Percentiles rank a stretch among this genome's conserved stretches.
phyloP scores from a whole-genome alignment of 1,140 invertebrate genomes.

The Zaprionus ornatus region DNA sequence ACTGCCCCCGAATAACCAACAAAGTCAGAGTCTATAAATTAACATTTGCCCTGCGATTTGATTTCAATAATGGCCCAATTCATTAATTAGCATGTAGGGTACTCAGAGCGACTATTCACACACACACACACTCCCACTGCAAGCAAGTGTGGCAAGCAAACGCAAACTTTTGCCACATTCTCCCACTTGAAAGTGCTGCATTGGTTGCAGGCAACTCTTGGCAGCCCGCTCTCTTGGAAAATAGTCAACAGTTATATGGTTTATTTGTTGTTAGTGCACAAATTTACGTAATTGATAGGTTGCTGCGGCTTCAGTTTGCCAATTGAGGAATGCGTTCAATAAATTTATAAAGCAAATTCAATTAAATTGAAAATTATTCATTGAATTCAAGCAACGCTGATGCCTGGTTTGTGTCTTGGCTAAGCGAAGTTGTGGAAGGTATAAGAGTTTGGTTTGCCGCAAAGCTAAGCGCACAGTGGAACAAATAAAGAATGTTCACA shows the following conservation, averaged over 20 bases:
- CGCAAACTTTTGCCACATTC: conserved; percentile 51
- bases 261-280: conserved; percentile 58
- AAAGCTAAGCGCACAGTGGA: conserved; percentile 1
- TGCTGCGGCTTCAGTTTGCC: conserved; percentile 20
- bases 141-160: conserved; percentile 9
- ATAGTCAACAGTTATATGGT: conserved; percentile 49
- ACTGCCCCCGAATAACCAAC: conserved; percentile 41
- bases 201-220: neutral
- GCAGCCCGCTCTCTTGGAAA: conserved; percentile 57
- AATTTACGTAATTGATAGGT: conserved; percentile 57
- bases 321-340: neutral
- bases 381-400: neutral
- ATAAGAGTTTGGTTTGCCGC: neutral
- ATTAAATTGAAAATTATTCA: conserved; percentile 7
- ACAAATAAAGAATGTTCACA: neutral
- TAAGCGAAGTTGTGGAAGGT: neutral
- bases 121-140: conserved; percentile 12
- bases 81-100: conserved; percentile 74
- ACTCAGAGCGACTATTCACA: conserved; percentile 27
- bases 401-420: conserved; percentile 15
- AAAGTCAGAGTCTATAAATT: conserved; percentile 63
- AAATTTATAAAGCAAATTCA: neutral
- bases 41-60: conserved; percentile 63
- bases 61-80: conserved; percentile 78
- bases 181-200: conserved; percentile 13